A percentile compares a stretch with the other conserved stretches of the same genome.
These are phyloP conservation scores for Apis cerana DNA, from an alignment of 1,140 invertebrate genomes.

Conservation along the genomic window DNA sequence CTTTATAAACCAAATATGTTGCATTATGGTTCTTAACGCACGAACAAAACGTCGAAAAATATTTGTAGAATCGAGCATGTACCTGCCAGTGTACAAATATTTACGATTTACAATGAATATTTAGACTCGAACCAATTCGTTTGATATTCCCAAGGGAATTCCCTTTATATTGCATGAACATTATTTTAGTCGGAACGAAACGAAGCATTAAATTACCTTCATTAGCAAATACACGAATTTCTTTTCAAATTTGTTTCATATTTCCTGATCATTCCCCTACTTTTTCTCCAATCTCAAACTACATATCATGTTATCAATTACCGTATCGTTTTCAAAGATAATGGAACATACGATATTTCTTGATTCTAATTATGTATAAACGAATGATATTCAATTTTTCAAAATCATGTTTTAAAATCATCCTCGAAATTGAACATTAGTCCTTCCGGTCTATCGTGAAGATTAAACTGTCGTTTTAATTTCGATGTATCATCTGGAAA, in stretches of 20 bases:
- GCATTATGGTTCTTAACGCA: not conserved
- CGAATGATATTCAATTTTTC: too few relatives aligned
- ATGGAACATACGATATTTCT: not conserved
- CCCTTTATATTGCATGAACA: not conserved
- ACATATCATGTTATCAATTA: not conserved
- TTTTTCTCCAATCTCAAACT: too few relatives aligned
- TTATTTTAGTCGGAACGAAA: conserved; percentile 26
- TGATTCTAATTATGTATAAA: not conserved
- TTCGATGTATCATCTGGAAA: conserved; percentile 15
- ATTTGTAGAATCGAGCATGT: not conserved
- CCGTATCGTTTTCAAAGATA: conserved; percentile 3
- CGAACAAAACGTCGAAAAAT: not conserved
- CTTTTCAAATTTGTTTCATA: not conserved
- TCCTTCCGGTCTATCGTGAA: conserved; percentile 21
- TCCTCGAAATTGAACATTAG: not conserved
- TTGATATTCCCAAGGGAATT: conserved; percentile 24
- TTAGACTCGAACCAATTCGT: not conserved
- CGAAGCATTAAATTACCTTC: conserved; percentile 43
- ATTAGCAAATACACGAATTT: not conserved
- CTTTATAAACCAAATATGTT: not conserved
- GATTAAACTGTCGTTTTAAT: conserved; percentile 46
- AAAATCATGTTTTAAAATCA: too few relatives aligned
- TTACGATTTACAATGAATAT: conserved; percentile 9
- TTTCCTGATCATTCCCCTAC: not conserved
- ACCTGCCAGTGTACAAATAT: conserved; percentile 7